Evolutionary conservation across 35 echinoderm and acorn worm genomes (phyloP).

Genomic region (Patiria miniata): DNA sequence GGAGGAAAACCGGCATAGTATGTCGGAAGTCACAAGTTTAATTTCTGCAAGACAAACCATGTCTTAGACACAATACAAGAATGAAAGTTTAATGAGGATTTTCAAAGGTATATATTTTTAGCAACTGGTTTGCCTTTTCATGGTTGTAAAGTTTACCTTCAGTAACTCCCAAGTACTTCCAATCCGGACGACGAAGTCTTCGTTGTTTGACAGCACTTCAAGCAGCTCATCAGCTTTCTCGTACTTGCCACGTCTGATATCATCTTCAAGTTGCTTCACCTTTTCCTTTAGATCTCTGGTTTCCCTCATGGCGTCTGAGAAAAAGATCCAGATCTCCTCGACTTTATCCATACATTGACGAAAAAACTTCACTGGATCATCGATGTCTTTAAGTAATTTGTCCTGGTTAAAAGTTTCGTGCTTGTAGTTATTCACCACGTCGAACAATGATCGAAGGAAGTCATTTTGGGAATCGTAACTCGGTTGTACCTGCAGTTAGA

Average conservation of each 20-base stretch:
- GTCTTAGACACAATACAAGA: no score
- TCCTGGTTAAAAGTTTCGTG: neutral
- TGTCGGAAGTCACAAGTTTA: no score
- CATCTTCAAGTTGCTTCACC: neutral
- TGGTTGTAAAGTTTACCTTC: neutral
- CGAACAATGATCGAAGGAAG: neutral
- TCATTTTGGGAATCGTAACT: neutral
- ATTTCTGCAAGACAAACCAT: no score
- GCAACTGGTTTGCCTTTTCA: no score
- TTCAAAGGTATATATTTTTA: no score
- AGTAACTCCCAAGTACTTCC: neutral
- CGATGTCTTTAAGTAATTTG: neutral
- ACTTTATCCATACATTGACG: constrained; percentile 11
- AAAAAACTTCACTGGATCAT: neutral
- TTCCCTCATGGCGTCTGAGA: neutral
- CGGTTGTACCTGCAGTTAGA: neutral
- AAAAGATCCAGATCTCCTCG: neutral
- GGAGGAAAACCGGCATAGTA: no score
- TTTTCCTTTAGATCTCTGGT: neutral
- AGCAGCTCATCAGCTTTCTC: neutral
- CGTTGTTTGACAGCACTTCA: neutral
- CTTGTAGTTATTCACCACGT: neutral
- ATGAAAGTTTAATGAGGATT: no score
- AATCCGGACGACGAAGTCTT: neutral
- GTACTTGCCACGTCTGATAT: neutral